Percentiles rank a stretch among this genome's conserved stretches.
phyloP scores from a whole-genome alignment of 2,797 vertebrate genomes.

The Carcharodon carcharias region DNA sequence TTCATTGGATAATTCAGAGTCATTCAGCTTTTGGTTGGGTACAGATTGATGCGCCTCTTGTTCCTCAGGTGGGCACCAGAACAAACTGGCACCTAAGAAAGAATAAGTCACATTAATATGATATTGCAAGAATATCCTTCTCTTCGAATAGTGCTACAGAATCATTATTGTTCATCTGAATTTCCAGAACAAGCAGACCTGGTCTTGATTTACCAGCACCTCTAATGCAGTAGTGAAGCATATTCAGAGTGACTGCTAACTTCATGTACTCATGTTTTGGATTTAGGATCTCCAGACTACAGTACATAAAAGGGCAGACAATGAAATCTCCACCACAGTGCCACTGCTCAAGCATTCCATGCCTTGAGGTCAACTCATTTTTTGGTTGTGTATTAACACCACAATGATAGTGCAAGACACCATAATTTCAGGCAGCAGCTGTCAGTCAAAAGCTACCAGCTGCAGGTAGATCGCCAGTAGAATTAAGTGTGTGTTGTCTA shows the following conservation, averaged over 20 bases:
- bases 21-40: slow-evolving; percentile 53
- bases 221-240: background rate
- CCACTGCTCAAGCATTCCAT: background rate
- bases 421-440: background rate
- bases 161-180: background rate
- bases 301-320: background rate
- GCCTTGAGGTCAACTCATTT: background rate
- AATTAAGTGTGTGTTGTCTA: background rate
- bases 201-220: background rate
- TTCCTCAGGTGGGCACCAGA: slow-evolving; percentile 63
- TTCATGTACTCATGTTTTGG: background rate
- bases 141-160: background rate
- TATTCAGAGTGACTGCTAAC: background rate
- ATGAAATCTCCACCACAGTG: background rate
- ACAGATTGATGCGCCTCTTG: slow-evolving; percentile 43
- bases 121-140: background rate
- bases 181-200: background rate
- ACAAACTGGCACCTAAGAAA: slow-evolving; percentile 80
- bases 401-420: background rate
- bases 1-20: slow-evolving; percentile 57
- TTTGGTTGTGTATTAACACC: background rate
- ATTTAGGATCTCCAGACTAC: background rate
- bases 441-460: background rate
- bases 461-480: background rate
- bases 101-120: background rate